Percentiles rank a stretch among this genome's conserved stretches.
These are phyloP conservation scores for Ceraclea dissimilis DNA, from an alignment of 2,888 invertebrate species.

Conservation along the genomic window DNA sequence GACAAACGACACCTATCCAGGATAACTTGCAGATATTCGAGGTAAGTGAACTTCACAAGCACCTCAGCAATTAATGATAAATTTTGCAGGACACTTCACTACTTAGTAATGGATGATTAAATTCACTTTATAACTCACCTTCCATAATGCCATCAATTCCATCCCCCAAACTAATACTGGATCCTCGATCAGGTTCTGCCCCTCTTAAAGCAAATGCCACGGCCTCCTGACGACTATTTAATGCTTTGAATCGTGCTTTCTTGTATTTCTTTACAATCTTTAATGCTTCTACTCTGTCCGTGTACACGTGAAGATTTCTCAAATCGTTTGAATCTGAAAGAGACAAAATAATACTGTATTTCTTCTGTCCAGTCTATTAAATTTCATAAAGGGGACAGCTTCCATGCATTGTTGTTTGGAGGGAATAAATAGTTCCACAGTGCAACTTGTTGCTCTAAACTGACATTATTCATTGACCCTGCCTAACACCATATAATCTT, in stretches of 20 bases:
- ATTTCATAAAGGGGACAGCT: neutral
- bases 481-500: too few relatives aligned
- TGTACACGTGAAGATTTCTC: slow-evolving; percentile 56
- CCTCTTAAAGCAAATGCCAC: slow-evolving; percentile 65
- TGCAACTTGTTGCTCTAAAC: too few relatives aligned
- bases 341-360: neutral
- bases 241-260: slow-evolving; percentile 73
- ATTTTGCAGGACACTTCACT: too few relatives aligned
- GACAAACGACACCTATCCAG: too few relatives aligned
- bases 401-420: neutral
- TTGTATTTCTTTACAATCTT: slow-evolving; percentile 69
- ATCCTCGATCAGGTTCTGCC: slow-evolving; percentile 42
- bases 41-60: too few relatives aligned
- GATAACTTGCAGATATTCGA: too few relatives aligned
- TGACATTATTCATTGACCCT: too few relatives aligned
- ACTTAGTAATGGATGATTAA: too few relatives aligned
- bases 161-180: neutral
- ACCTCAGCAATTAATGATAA: too few relatives aligned
- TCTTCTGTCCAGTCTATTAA: neutral
- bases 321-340: slow-evolving; percentile 20
- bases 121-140: too few relatives aligned
- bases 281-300: slow-evolving; percentile 65
- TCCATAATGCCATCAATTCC: too few relatives aligned
- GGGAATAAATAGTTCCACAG: too few relatives aligned
- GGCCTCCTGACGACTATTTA: slow-evolving; percentile 66